These are phyloP conservation scores for Sisyra nigra DNA, from an alignment of 2,888 invertebrate genomes.

Conservation along the genomic window DNA sequence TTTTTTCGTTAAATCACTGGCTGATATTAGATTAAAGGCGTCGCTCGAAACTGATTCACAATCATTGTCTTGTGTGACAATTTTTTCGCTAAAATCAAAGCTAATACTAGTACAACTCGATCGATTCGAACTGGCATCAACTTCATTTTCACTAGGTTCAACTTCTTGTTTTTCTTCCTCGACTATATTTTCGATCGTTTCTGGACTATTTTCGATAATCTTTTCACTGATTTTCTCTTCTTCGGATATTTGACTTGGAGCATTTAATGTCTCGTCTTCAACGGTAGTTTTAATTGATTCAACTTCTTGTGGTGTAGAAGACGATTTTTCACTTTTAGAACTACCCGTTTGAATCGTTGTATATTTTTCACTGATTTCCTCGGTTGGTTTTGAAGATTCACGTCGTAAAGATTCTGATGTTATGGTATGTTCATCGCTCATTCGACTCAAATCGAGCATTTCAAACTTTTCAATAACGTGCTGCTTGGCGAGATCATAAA, in stretches of 20 bases:
- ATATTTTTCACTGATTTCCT: not conserved
- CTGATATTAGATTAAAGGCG: constrained; percentile 2
- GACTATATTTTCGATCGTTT: not conserved
- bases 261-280: too few relatives aligned
- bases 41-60: not conserved
- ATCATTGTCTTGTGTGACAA: not conserved
- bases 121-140: not conserved
- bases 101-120: not conserved
- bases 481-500: constrained; percentile 27
- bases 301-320: not conserved
- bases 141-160: not conserved
- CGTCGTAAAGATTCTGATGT: not conserved
- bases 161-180: not conserved
- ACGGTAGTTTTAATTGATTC: not conserved
- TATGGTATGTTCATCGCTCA: not conserved
- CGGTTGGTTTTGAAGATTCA: not conserved
- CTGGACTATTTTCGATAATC: constrained; percentile 6
- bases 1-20: not conserved
- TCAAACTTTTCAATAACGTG: constrained; percentile 3
- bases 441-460: not conserved
- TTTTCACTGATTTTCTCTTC: constrained; percentile 1
- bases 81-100: not conserved
- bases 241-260: not conserved
- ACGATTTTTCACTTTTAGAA: not conserved
- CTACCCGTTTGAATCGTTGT: not conserved